Base-by-base conservation (phyloP, 2,113 vertebrate species). In the Capricornis sumatraensis region DNA sequence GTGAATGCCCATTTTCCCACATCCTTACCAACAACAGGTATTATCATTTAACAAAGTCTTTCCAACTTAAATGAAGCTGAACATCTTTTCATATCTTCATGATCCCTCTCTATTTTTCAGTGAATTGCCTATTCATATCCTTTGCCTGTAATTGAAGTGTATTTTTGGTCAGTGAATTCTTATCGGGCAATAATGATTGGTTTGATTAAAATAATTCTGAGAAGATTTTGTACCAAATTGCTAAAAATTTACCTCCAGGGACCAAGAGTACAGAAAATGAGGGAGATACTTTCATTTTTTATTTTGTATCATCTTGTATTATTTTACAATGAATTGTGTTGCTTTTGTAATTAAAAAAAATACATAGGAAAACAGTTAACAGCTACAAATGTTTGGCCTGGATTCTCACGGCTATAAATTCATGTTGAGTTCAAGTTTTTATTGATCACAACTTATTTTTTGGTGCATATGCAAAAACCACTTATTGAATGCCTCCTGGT, bases 381-480 rank as follows among this genome's bases (percentile, higher is more conserved):
- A 82, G 84, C 57, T 85, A 23, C 67, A 94, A 67, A 74, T 81
- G 50, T 89, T 95, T 93, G 81, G 14, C 1, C 40, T 93, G n/a
- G 55, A 57, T 84, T 93, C 76, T 67, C 43, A 95, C 71, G 33
- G 81, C 58, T 94, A n/a, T 62, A 95, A 95, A 95, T 95, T 85
- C 15, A 94, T 30, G 57, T 86, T 92, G 55, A 60, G 19, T 95
- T 3, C 76, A 92, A 90, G 50, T 78, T 94, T 97, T 98, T 86
- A 97, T 78, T 90, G 47, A 96, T 87, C 81, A 95, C 92, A 95
- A 82, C 55, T 90, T 83, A 52, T 25, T 94, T 91, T 97, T 89
- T 89, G 30, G 67, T 87, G 95, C 95, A 86, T 86, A 82, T 62
- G 90, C 90, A 86, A 94, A 97, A 88, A 94, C 62, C 17, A 67